A percentile compares a stretch with the other conserved stretches of the same genome.
Evolutionary conservation across 1,140 invertebrate genomes (phyloP).

Genomic region (Samia ricini): DNA sequence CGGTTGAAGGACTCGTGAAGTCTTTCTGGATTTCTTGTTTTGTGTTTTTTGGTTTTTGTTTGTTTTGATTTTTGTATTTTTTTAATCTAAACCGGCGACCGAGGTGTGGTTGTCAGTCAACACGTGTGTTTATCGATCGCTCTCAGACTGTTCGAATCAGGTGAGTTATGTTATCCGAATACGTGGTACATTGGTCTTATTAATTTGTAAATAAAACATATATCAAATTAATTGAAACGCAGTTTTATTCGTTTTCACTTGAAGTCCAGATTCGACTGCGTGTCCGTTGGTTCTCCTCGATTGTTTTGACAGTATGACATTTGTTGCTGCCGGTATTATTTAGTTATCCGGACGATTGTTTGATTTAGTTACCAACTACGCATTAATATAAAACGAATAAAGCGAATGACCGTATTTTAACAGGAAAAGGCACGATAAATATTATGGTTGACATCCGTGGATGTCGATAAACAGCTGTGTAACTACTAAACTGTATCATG

Average conservation of each 20-base stretch:
- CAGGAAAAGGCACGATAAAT: constrained; percentile 11
- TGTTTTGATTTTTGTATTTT: constrained; percentile 43
- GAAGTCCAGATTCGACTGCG: neutral
- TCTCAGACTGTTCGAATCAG: constrained; percentile 14
- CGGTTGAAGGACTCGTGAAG: constrained; percentile 24
- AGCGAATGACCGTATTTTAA: constrained; percentile 9
- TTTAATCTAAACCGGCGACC: constrained; percentile 20
- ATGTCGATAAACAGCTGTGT: constrained; percentile 13
- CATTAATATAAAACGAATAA: neutral
- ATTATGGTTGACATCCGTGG: constrained; percentile 3
- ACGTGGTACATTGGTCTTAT: neutral
- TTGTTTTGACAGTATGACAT: neutral
- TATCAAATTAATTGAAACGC: neutral
- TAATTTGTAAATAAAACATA: neutral
- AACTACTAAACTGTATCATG: neutral
- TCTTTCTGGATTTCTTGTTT: constrained; percentile 23
- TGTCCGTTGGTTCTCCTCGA: neutral
- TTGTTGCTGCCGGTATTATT: neutral
- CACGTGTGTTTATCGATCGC: constrained; percentile 55
- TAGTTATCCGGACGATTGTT: neutral
- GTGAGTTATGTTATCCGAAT: constrained; percentile 7
- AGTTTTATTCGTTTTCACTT: neutral
- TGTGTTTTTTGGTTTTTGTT: constrained; percentile 41
- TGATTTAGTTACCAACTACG: constrained; percentile 5
- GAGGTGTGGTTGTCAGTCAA: constrained; percentile 33